Conservation (phyloP, 2,113 vertebrate species). For the Megaleporinus macrocephalus region DNA sequence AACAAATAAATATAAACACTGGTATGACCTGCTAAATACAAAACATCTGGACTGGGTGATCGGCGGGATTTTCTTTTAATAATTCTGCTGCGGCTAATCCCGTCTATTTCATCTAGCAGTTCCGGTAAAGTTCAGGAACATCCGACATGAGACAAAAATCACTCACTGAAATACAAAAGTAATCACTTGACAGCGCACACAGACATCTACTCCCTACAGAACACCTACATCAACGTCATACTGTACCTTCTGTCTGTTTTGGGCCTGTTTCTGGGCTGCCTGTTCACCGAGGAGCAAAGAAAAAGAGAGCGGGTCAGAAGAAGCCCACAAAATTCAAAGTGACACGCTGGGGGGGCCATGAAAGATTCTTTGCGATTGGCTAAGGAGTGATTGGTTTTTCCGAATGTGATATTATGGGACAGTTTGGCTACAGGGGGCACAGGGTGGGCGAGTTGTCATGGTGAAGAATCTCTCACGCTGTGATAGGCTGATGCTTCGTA, state of each 20-base stretch:
- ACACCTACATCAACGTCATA: slow-evolving; percentile 67
- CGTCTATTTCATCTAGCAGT: neutral
- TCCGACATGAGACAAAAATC: neutral
- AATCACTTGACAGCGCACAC: neutral
- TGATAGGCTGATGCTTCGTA: slow-evolving; percentile 58
- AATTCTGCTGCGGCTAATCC: neutral
- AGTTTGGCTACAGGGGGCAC: slow-evolving; percentile 42
- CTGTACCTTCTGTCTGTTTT: slow-evolving; percentile 96
- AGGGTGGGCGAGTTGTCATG: slow-evolving; percentile 53
- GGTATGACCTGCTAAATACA: neutral
- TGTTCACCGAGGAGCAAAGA: slow-evolving; percentile 62
- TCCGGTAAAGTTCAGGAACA: neutral
- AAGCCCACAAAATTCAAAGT: slow-evolving; percentile 28
- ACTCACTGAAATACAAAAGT: neutral
- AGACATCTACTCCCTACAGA: neutral
- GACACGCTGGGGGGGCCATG: slow-evolving; percentile 8
- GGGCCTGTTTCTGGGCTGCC: slow-evolving; percentile 95
- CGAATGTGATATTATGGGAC: slow-evolving; percentile 57
- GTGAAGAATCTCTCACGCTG: slow-evolving; percentile 57
- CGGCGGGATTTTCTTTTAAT: neutral
- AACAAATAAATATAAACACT: neutral
- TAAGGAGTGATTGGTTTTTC: slow-evolving; percentile 22
- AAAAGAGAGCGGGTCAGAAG: slow-evolving; percentile 35
- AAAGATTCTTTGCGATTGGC: neutral
- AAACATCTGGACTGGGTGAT: slow-evolving; percentile 8